Conservation (phyloP, 2,113 vertebrate species). For the Neoarius graeffei region DNA sequence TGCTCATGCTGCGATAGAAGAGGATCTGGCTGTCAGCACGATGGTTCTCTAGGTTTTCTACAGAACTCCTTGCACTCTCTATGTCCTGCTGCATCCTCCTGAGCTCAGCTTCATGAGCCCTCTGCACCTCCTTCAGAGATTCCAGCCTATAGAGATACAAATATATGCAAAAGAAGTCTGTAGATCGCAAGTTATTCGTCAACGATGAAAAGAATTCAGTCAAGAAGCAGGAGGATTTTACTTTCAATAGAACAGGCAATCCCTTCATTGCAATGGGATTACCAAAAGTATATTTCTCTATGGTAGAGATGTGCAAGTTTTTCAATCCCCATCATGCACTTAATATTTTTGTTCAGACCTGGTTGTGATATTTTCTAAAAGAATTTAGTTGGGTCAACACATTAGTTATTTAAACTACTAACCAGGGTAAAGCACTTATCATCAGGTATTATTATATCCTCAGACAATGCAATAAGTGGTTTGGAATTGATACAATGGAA, state of each 20-base stretch:
- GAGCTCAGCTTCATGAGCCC: slow-evolving; percentile 82
- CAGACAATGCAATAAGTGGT: neutral
- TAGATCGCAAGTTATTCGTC: neutral
- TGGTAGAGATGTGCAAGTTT: neutral
- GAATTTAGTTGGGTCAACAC: neutral
- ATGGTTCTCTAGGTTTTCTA: slow-evolving; percentile 78
- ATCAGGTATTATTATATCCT: neutral
- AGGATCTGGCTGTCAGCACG: slow-evolving; percentile 75
- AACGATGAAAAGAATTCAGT: neutral
- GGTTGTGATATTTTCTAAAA: neutral
- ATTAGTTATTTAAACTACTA: neutral
- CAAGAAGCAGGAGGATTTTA: neutral
- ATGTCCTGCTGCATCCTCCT: slow-evolving; percentile 78
- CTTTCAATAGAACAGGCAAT: too few species aligned
- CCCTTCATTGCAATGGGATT: neutral
- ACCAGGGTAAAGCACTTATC: neutral
- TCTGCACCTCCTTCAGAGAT: slow-evolving; percentile 81
- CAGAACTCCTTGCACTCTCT: slow-evolving; percentile 71
- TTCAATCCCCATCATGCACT: neutral
- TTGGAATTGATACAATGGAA: neutral
- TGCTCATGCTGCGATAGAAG: slow-evolving; percentile 85
- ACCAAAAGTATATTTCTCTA: neutral
- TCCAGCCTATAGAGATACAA: slow-evolving; percentile 70
- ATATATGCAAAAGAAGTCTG: neutral
- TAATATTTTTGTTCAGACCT: neutral